Conservation (phyloP, 2,113 vertebrate genomes). For the Muscicapa adusta region DNA sequence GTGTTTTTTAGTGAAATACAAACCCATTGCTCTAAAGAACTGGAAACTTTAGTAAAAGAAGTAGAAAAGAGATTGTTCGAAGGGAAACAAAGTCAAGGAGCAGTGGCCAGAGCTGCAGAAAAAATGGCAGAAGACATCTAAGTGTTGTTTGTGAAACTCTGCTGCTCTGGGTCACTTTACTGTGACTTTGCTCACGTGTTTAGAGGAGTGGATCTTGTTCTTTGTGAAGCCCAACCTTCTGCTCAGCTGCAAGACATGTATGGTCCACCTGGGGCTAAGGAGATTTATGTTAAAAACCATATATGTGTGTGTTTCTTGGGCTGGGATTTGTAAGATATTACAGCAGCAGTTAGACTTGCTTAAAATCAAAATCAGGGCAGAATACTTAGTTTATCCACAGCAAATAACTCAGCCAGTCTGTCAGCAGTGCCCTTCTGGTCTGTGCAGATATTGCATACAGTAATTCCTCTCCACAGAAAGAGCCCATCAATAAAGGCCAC, state of each 20-base stretch:
- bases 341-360: background rate
- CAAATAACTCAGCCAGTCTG: conserved; percentile 6
- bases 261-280: background rate
- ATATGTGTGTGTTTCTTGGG: background rate
- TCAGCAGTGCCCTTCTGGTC: background rate
- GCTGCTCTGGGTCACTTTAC: background rate
- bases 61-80: background rate
- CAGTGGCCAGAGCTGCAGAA: background rate
- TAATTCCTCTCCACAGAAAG: background rate
- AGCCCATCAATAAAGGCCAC: conserved; percentile 17
- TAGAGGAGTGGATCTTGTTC: background rate
- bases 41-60: background rate
- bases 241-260: background rate
- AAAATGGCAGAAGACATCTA: background rate
- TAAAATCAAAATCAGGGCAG: background rate
- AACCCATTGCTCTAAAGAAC: background rate
- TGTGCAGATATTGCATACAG: background rate
- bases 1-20: background rate
- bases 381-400: background rate
- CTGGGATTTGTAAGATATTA: background rate
- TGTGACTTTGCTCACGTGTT: background rate
- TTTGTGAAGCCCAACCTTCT: background rate
- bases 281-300: background rate
- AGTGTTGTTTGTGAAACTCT: background rate
- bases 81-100: background rate